Evolutionary conservation across 2,113 vertebrate species (phyloP).

Genomic region (Otus sunia): DNA sequence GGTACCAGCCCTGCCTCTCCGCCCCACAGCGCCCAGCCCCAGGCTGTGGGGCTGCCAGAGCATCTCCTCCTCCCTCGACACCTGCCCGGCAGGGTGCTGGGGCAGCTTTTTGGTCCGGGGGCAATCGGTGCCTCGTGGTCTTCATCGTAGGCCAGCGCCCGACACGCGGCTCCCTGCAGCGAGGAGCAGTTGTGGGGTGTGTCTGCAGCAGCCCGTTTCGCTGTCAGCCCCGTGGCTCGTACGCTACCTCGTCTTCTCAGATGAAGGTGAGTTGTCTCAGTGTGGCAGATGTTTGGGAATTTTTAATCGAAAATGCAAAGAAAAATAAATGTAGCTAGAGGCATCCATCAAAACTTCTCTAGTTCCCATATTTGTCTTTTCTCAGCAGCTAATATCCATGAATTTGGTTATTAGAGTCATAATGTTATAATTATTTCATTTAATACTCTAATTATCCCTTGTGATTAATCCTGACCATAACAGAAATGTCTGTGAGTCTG

Average conservation of each 20-base stretch:
- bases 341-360: slow-evolving; percentile 8
- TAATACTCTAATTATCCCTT: slow-evolving; percentile 63
- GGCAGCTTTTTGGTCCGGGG: not conserved
- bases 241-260: not conserved
- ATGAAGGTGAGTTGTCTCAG: not conserved
- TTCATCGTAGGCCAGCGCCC: fast-evolving
- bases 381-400: slow-evolving; percentile 40
- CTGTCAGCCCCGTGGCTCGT: not conserved
- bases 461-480: slow-evolving; percentile 62
- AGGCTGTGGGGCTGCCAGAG: not conserved
- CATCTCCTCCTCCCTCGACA: not conserved
- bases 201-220: not conserved
- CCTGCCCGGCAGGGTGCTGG: not conserved
- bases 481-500: slow-evolving; percentile 40
- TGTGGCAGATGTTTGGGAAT: not conserved
- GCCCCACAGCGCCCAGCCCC: not conserved
- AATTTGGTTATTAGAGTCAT: slow-evolving; percentile 49
- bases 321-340: not conserved
- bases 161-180: not conserved
- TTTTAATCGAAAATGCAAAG: not conserved
- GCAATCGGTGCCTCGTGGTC: fast-evolving
- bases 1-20: not conserved
- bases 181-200: fast-evolving
- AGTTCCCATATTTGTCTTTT: slow-evolving; percentile 13
- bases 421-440: slow-evolving; percentile 64